Base-by-base conservation (phyloP, 2,797 vertebrate species). In the Melanotaenia maccullochi region DNA sequence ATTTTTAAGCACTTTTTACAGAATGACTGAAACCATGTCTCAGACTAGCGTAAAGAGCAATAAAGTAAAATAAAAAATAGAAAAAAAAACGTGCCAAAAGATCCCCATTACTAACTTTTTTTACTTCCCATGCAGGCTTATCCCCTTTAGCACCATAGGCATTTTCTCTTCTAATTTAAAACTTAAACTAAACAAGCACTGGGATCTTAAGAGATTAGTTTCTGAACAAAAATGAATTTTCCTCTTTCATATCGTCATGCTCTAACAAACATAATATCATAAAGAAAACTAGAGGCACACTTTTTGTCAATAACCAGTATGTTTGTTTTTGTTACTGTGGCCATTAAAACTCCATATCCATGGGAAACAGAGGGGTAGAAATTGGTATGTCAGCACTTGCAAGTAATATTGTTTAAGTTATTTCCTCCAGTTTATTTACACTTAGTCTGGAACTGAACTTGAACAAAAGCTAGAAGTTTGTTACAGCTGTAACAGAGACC, bases 391-490 rank as follows among this genome's bases (percentile, higher is more conserved):
- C 80, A 87, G 80, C 88, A 72, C 69, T 73, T 40, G 20, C 47
- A 77, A 62, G 18, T 62, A 65, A 82, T 63, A 65, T 78, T 2
- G 57, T 78, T 83, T 85, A 52, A 79, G 83, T 65, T 63, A 49
- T 85, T 86, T 86, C 75, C 78, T 81, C 69, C 64, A 20, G 65
- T 82, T 84, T 89, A 79, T 88, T 85, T 87, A 72, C 75, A 65
- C 57, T 75, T 54, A 24, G 70, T 66, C 75, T 80, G 76, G 20
- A 38, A 38, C 16, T 38, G 75, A 79, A 80, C 65, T 18, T 62
- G 22, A 76, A 57, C 56, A 69, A 40, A 61, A 60, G 62, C 78
- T 65, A 55, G 52, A 75, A n/a, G 73, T 79, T 74, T 78, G 55
- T 71, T 30, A 66, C 20, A 65, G 47, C 40, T 36, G 32, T 49